Conservation (phyloP, 2,888 invertebrate species). For the Melinopterus prodromus region DNA sequence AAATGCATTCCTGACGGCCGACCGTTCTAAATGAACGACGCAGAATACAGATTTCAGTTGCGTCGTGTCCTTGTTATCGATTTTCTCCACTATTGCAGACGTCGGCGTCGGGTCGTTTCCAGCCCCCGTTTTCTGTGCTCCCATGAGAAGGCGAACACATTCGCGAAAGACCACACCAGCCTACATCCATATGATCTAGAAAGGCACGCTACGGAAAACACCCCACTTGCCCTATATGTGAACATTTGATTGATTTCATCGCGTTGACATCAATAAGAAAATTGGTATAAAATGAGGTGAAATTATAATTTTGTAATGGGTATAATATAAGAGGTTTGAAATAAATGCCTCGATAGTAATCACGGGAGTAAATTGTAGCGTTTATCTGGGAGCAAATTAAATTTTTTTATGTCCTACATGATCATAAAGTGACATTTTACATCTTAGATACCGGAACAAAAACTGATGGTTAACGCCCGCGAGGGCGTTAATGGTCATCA, state of each 20-base stretch:
- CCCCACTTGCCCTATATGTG: background rate
- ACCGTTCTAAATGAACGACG: background rate
- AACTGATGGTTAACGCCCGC: too few species aligned
- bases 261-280: background rate
- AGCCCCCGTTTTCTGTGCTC: background rate
- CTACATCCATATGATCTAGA: background rate
- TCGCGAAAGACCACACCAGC: background rate
- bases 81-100: background rate
- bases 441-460: too few species aligned
- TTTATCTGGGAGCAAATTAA: too few species aligned
- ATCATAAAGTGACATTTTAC: too few species aligned
- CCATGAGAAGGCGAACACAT: background rate
- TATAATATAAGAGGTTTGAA: too few species aligned
- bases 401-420: too few species aligned
- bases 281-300: too few species aligned
- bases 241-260: background rate
- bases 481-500: too few species aligned
- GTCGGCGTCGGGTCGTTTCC: background rate
- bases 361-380: too few species aligned
- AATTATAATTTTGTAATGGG: too few species aligned
- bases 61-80: slow-evolving; percentile 4
- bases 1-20: slow-evolving; percentile 4
- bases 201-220: background rate
- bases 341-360: too few species aligned
- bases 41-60: slow-evolving; percentile 4